phyloP scores from a whole-genome alignment of 2,797 vertebrate genomes.

The Sebastes miniatus region DNA sequence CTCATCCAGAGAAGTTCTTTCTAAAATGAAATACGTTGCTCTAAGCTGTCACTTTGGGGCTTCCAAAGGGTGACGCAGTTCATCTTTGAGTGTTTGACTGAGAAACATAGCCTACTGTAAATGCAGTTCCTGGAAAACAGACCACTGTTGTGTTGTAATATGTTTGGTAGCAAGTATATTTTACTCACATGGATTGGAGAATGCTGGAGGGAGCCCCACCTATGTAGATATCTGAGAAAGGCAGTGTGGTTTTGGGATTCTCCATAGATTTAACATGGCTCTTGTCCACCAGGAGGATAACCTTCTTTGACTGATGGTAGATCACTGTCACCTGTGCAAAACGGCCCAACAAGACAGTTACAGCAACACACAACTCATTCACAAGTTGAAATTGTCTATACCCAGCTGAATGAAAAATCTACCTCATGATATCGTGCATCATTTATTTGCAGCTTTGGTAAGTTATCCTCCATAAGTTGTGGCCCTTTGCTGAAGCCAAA shows the following conservation, averaged over 20 bases:
- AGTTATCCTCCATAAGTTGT: conserved; percentile 85
- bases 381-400: not conserved
- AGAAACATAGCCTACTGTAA: not conserved
- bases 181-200: conserved; percentile 85
- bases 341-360: not conserved
- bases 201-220: conserved; percentile 90
- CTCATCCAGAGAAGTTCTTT: not conserved
- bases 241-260: conserved; percentile 91
- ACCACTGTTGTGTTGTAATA: not conserved
- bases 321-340: conserved; percentile 92
- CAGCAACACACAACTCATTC: not conserved
- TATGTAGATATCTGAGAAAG: conserved; percentile 94
- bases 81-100: not conserved
- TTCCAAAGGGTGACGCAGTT: not conserved
- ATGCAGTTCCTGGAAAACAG: not conserved
- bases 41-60: not conserved
- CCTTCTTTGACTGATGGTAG: conserved; percentile 97
- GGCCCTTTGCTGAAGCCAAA: conserved; percentile 91
- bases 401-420: not conserved
- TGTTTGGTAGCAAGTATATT: not conserved
- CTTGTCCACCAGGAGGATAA: conserved; percentile 96
- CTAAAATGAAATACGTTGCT: not conserved
- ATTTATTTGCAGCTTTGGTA: conserved; percentile 91
- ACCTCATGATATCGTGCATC: conserved; percentile 98
- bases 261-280: conserved; percentile 92